Base-by-base conservation (phyloP, 2,797 vertebrate species). In the Chelonia mydas region DNA sequence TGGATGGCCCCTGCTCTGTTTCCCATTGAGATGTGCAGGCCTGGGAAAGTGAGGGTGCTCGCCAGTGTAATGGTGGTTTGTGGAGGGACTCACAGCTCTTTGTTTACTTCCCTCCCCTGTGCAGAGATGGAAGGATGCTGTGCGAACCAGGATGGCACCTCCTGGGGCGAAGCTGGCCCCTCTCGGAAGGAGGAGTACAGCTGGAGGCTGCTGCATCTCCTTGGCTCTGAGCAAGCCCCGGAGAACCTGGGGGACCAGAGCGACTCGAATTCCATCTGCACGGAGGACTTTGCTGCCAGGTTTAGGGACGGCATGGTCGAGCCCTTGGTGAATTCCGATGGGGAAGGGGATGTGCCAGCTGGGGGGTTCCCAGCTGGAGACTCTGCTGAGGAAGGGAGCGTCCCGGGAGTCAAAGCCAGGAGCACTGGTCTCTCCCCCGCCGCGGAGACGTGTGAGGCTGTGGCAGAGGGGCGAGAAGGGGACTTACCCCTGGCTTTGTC, bases 271-370 rank as follows among this genome's bases (percentile, higher is more conserved):
- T 97, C 97, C 2, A 77, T 99, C 94, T 97, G 98, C 96, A 99
- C 99, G 0, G 98, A 99, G 90, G 99, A 99, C 95, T 98, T 99
- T 6, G 97, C 96, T 50, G 78, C 94, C 28, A 90, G 96, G 59
- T 99, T 99, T 95, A 90, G 77, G 54, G 98, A 98, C n/a, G 97
- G 97, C 82, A 98, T 98, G 98, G 97, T 98, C 2, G 98, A 98
- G 11, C 55, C 97, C 3, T 55, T 92, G 27, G 61, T 93, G 77
- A 51, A 76, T 45, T 87, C 92, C 1, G 76, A 93, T 8, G 88
- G 53, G 23, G 83, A 86, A 51, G 90, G 88, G 16, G 81, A 90
- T 0, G 15, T 84, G 11, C 41, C 55, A 27, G 50, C 78, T 19
- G 3, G 15, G 5, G 9, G 17, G 0, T 0, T 57, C 51, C 41